phyloP scores from a whole-genome alignment of 2,113 vertebrate species.

The Cyrtonyx montezumae region DNA sequence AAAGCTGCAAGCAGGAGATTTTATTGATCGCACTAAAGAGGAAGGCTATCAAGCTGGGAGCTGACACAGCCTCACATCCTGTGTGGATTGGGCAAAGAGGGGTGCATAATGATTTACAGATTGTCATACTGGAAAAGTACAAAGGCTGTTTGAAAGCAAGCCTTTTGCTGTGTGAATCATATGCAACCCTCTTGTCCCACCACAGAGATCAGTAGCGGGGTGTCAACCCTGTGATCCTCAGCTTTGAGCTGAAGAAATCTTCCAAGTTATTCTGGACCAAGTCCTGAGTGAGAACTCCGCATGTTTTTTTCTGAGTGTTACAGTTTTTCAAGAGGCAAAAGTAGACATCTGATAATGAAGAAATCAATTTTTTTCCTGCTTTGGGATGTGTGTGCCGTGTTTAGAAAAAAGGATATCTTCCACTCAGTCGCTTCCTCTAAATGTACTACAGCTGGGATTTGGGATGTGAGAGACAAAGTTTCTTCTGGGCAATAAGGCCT shows the following conservation, averaged over 20 bases:
- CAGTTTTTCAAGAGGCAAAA: not conserved
- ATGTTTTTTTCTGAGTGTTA: not conserved
- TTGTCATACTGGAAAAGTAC: not conserved
- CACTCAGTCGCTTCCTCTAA: fast-evolving
- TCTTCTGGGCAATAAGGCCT: not conserved
- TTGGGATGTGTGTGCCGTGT: fast-evolving
- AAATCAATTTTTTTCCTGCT: not conserved
- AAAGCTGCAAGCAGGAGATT: constrained; percentile 1
- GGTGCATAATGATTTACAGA: constrained; percentile 65
- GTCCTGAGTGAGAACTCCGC: not conserved
- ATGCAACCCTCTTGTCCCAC: constrained; percentile 1
- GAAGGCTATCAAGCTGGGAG: constrained; percentile 58
- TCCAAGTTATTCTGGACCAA: not conserved
- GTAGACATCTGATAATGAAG: not conserved
- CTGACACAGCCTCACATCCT: constrained; percentile 53
- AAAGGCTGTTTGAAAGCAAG: constrained; percentile 50
- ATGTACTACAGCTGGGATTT: not conserved
- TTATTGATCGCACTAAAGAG: constrained; percentile 13
- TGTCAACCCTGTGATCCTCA: not conserved
- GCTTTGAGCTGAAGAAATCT: not conserved
- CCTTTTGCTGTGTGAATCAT: constrained; percentile 38
- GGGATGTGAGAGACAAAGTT: not conserved
- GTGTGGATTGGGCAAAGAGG: constrained; percentile 44
- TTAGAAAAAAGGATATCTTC: not conserved
- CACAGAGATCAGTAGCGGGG: not conserved